Base-by-base conservation (phyloP, 2,888 invertebrate species). In the Laothoe populi region DNA sequence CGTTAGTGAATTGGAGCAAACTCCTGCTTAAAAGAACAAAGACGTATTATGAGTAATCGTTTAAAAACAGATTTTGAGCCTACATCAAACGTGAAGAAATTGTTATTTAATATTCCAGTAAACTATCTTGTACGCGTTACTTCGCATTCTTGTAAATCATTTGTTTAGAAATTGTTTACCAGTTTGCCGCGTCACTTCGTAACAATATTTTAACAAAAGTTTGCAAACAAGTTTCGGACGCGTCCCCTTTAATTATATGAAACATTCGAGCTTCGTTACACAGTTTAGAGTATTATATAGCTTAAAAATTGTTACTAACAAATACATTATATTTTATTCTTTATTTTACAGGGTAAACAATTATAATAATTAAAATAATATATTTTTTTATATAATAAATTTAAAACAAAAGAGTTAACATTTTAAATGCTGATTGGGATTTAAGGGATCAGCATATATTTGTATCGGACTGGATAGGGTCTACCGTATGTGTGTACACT, bases 221-320 rank as follows among this genome's bases (percentile, higher is more conserved):
- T 82, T 62, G 62, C 66, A 69, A 79, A 78, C 74, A 79, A 83
- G 72, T 79, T 76, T 75, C 64, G 70, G 73, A 74, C 73, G 78
- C 74, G 81, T 79, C 79, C 77, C 78, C 75, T 85, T 78, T 75
- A 83, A 86, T 85, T 86, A 82, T 69, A 71, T 65, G 75, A 75
- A 80, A 81, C 75, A 71, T 66, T 69, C 72, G 68, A 70, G 72
- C 70, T 76, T 75, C 73, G 67, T 72, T 71, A 70, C 68, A 63
- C 61, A 74, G 70, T 74, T 78, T 66, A 64, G 31, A 31, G 5
- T 26, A 26, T 53, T 53, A 4, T 53, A 31, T 53, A 53, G 19
- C 53, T 10, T 11, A 5, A 19, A 53, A 26, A 16, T 19, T 13
- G 10, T 35, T 35, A n/a, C n/a, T n/a, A 4, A 35, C 2, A 53